These are phyloP conservation scores for Speoplatyrhinus poulsoni DNA, from an alignment of 2,113 vertebrate genomes.

Conservation along the genomic window DNA sequence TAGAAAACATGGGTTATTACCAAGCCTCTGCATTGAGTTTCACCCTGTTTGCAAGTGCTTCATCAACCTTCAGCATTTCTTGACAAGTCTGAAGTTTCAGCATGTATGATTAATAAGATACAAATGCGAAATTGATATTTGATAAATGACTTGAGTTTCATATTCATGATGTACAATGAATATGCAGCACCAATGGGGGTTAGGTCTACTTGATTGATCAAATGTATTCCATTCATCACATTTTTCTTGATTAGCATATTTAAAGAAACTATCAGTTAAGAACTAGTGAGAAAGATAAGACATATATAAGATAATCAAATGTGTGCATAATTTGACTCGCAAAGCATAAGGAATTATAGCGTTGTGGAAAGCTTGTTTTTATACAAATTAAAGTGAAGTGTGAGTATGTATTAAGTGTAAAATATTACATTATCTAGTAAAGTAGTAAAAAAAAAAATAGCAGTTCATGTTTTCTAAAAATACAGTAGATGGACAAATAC, in stretches of 20 bases:
- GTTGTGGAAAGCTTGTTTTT: constrained; percentile 6
- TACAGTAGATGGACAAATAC: constrained; percentile 20
- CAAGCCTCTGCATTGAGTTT: constrained; percentile 52
- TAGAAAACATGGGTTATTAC: constrained; percentile 56
- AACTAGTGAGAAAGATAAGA: constrained; percentile 61
- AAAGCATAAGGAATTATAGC: constrained; percentile 21
- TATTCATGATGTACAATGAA: constrained; percentile 77
- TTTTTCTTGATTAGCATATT: constrained; percentile 76
- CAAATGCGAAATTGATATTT: constrained; percentile 75
- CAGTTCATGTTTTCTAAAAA: background rate
- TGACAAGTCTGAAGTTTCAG: constrained; percentile 70
- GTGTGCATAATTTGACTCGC: constrained; percentile 62
- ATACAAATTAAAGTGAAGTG: constrained; percentile 21
- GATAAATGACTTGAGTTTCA: constrained; percentile 72
- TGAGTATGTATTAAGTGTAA: background rate
- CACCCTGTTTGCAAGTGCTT: constrained; percentile 66
- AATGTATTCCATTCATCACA: constrained; percentile 77
- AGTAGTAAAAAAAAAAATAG: constrained; percentile 1
- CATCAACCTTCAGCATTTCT: constrained; percentile 69
- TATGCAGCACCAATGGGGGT: constrained; percentile 71
- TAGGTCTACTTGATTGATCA: constrained; percentile 76
- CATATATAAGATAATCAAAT: constrained; percentile 50
- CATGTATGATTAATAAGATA: constrained; percentile 76
- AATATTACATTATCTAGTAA: too few species aligned
- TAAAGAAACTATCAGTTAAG: constrained; percentile 62